Conservation (phyloP, 1,140 invertebrate species). For the Drosophila suzukii region DNA sequence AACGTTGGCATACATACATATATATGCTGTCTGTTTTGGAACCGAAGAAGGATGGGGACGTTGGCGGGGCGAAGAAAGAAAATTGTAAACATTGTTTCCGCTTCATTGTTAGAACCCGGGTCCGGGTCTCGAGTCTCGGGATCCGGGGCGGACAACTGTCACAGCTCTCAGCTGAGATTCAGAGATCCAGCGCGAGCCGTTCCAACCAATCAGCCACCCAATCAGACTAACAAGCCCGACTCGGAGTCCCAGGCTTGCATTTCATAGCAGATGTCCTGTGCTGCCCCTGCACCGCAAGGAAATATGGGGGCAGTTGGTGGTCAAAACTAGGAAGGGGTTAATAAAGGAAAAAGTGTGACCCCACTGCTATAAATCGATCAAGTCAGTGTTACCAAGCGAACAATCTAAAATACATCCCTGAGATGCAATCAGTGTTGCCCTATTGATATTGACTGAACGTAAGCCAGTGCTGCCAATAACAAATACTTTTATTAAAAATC, state of each 20-base stretch:
- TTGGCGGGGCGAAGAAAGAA: constrained; percentile 29
- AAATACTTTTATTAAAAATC: too few species aligned
- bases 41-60: constrained; percentile 10
- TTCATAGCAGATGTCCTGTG: constrained; percentile 67
- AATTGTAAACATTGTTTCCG: constrained; percentile 82
- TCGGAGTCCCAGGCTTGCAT: constrained; percentile 56
- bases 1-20: constrained; percentile 29
- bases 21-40: constrained; percentile 40
- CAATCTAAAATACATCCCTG: neutral
- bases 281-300: constrained; percentile 6
- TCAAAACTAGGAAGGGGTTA: neutral
- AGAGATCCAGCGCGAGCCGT: constrained; percentile 59
- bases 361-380: neutral
- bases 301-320: neutral
- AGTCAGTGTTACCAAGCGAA: neutral
- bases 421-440: neutral
- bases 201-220: constrained; percentile 76
- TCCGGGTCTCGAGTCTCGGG: constrained; percentile 37
- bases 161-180: constrained; percentile 44
- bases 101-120: constrained; percentile 69
- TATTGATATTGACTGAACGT: neutral
- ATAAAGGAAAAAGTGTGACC: neutral
- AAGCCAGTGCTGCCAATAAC: neutral
- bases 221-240: constrained; percentile 75
- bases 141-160: constrained; percentile 63